Evolutionary conservation across 1,140 invertebrate species (phyloP).

Genomic region (Arctopsyche grandis): DNA sequence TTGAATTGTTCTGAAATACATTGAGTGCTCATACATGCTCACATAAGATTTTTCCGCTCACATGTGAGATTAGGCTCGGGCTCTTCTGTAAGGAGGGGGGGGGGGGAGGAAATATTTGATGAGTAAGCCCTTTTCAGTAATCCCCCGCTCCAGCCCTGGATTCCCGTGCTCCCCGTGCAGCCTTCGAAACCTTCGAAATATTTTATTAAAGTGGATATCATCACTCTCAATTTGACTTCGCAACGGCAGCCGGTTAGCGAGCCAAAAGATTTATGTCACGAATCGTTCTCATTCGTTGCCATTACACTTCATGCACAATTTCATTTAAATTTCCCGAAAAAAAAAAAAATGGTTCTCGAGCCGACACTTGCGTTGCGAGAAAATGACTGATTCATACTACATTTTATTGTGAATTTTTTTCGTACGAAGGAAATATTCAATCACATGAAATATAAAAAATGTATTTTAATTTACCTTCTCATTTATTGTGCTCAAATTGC

Average conservation of each 20-base stretch:
- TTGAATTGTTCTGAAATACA: no score
- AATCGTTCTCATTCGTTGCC: conserved; percentile 17
- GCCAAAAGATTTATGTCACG: conserved; percentile 7
- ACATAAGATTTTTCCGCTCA: background rate
- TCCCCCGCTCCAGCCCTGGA: conserved; percentile 4
- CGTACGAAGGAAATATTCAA: no score
- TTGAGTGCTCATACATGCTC: no score
- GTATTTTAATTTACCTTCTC: no score
- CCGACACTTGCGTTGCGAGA: no score
- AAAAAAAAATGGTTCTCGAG: background rate
- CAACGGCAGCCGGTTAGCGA: conserved; percentile 15
- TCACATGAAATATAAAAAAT: no score
- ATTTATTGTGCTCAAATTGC: no score
- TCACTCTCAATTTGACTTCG: conserved; percentile 36
- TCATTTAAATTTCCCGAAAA: conserved; percentile 24
- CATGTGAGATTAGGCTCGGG: conserved; percentile 3
- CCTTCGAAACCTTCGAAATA: conserved; percentile 24
- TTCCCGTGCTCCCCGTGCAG: background rate
- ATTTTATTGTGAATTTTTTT: no score
- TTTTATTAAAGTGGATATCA: conserved; percentile 42
- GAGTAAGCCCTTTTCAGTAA: conserved; percentile 29
- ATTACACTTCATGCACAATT: conserved; percentile 35
- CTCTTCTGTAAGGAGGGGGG: background rate
- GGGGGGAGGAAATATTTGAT: conserved; percentile 12
- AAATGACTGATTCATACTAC: no score